Evolutionary conservation across 2,888 invertebrate genomes (phyloP), one percentile per base, ranked within the genome.

Genomic region (Brassicogethes aeneus): DNA sequence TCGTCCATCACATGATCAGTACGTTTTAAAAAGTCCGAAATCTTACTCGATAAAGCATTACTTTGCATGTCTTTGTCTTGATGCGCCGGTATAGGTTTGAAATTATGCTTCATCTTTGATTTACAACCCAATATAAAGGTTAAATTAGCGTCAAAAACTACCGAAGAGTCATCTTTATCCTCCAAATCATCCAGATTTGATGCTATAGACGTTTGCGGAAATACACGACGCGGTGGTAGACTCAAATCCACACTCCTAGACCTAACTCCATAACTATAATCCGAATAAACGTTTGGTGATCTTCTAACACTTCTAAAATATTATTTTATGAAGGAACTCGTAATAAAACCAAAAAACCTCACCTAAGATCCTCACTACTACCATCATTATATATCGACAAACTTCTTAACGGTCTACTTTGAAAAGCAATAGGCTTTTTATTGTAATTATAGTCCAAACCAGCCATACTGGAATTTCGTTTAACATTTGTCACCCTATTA

Each of bases 1-100:
- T 90, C 88, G 56, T 90, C 87, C 79, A 86, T 86, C 1, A 90
- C 80, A 65, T 90, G 90, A 66, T 91, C 90, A 2, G 90, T 90
- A 47, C 85, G 75, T 57, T 78, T 79, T 17, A 91, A 69, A 56
- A 91, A 91, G 58, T 80, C 82, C 40, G 84, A 78, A 39, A 91
- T 90, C 67, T 85, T 85, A 23, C 73, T 76, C 17, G 80, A 79
- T 13, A 91, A 70, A 51, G 80, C 80, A 43, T 82, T 84, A 0
- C 88, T 88, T 2, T 85, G 82, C 0, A 88, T 89, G 36, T 79
- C 74, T 29, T 83, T 78, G 60, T 87, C 86, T 51, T 80, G 68
- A 57, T 84, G 82, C 1, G 89, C 87, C 2, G 89, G 86, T 3
- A 81, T 71, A 0, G 88, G 82, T 39, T 75, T 75, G 39, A 86